phyloP scores from a whole-genome alignment of 2,113 vertebrate genomes.

The Nanorana parkeri region DNA sequence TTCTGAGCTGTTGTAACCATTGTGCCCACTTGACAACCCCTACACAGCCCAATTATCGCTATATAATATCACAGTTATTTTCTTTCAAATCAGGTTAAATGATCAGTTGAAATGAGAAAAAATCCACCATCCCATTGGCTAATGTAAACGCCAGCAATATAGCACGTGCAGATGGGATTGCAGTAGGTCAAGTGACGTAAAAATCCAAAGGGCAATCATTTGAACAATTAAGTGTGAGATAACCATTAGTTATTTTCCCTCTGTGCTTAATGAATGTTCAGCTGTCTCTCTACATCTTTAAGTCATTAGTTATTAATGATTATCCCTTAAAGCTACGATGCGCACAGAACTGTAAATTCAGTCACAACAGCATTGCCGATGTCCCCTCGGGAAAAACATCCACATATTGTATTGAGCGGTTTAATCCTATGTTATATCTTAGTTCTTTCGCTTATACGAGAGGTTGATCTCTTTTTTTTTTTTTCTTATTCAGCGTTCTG shows the following conservation, averaged over 20 bases:
- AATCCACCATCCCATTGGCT: too few species aligned
- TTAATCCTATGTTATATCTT: constrained; percentile 22
- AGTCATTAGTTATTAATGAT: constrained; percentile 39
- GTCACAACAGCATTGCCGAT: not conserved
- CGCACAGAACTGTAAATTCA: constrained; percentile 9
- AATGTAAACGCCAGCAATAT: too few species aligned
- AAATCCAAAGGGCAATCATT: not conserved
- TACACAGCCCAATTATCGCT: too few species aligned
- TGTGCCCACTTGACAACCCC: too few species aligned
- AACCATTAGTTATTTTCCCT: constrained; percentile 15
- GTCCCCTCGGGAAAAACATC: not conserved
- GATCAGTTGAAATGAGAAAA: too few species aligned
- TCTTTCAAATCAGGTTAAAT: too few species aligned
- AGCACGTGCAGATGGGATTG: too few species aligned
- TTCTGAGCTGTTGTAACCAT: too few species aligned
- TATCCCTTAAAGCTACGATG: constrained; percentile 36
- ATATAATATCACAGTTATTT: too few species aligned
- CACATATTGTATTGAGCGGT: not conserved
- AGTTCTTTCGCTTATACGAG: not conserved
- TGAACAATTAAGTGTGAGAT: constrained; percentile 11
- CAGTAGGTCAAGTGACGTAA: not conserved
- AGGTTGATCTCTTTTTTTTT: not conserved
- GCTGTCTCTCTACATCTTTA: constrained; percentile 18
- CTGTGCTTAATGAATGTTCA: constrained; percentile 5
- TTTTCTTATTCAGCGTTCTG: too few species aligned